Conservation (phyloP, 1,140 invertebrate species). For the Cydia splendana region DNA sequence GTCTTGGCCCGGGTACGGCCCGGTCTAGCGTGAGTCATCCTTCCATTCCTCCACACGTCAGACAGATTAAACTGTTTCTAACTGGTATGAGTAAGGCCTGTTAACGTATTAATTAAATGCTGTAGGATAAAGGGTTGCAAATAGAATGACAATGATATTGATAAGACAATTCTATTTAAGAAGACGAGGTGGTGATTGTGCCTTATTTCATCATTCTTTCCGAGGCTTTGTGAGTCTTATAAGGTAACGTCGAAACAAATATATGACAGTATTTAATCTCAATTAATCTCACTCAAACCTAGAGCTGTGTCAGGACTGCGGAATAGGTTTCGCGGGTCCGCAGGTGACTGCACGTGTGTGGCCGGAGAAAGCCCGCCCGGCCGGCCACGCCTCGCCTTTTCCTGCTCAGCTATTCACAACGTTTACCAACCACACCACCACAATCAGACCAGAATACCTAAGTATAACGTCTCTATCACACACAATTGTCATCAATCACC, state of each 20-base stretch:
- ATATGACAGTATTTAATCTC: neutral
- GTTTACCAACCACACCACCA: neutral
- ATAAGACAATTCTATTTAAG: too few species aligned
- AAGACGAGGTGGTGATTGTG: too few species aligned
- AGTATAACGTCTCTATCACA: neutral
- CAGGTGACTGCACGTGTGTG: conserved; percentile 4
- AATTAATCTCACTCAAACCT: neutral
- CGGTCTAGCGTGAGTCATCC: too few species aligned
- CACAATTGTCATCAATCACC: neutral
- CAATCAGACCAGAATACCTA: neutral
- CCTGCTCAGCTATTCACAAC: conserved; percentile 18
- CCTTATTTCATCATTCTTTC: too few species aligned
- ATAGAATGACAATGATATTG: too few species aligned
- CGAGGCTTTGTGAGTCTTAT: too few species aligned
- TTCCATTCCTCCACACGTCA: too few species aligned
- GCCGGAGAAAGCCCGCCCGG: conserved; percentile 34
- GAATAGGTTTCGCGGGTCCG: neutral
- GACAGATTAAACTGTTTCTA: too few species aligned
- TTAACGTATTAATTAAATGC: too few species aligned
- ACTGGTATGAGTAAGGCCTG: too few species aligned
- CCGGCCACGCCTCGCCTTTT: conserved; percentile 27
- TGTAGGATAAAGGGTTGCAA: too few species aligned
- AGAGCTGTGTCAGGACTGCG: neutral
- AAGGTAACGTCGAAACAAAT: neutral
- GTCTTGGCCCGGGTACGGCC: too few species aligned